phyloP scores from a whole-genome alignment of 2,888 invertebrate genomes.

The Carcina quercana region DNA sequence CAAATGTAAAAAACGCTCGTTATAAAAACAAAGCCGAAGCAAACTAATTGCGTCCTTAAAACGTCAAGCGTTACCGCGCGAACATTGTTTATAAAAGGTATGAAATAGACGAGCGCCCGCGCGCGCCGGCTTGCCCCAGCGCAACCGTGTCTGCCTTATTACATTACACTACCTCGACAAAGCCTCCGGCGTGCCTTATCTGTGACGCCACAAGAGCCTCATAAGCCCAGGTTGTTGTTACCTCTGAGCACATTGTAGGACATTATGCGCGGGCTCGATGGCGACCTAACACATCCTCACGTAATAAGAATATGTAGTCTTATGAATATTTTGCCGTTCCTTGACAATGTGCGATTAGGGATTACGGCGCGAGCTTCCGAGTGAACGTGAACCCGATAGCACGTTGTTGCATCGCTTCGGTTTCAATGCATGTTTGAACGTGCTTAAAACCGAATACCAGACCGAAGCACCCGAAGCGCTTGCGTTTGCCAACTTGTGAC shows the following conservation, averaged over 20 bases:
- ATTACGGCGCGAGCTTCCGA: slow-evolving; percentile 28
- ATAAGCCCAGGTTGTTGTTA: slow-evolving; percentile 67
- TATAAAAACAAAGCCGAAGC: slow-evolving; percentile 12
- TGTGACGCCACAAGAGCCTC: slow-evolving; percentile 53
- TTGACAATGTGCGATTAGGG: slow-evolving; percentile 42
- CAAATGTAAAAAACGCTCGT: slow-evolving; percentile 1
- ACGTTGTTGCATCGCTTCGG: slow-evolving; percentile 1
- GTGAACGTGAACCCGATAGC: slow-evolving; percentile 11
- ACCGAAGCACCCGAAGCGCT: no score
- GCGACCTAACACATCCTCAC: slow-evolving; percentile 49
- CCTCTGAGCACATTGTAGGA: slow-evolving; percentile 66
- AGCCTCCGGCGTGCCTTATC: slow-evolving; percentile 67
- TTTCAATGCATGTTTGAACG: no score
- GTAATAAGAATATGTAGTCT: slow-evolving; percentile 58
- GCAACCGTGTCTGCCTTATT: slow-evolving; percentile 55
- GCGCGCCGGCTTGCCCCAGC: no score
- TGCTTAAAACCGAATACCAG: no score
- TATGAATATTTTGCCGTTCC: slow-evolving; percentile 53
- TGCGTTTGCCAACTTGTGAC: slow-evolving; percentile 29
- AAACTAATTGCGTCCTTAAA: slow-evolving; percentile 48
- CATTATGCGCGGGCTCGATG: slow-evolving; percentile 58
- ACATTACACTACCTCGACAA: slow-evolving; percentile 54
- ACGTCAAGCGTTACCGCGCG: slow-evolving; percentile 27
- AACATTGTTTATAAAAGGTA: slow-evolving; percentile 55
- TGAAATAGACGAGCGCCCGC: slow-evolving; percentile 39